Conservation (phyloP, 2,888 invertebrate genomes). For the Xanthorhoe spadicearia region DNA sequence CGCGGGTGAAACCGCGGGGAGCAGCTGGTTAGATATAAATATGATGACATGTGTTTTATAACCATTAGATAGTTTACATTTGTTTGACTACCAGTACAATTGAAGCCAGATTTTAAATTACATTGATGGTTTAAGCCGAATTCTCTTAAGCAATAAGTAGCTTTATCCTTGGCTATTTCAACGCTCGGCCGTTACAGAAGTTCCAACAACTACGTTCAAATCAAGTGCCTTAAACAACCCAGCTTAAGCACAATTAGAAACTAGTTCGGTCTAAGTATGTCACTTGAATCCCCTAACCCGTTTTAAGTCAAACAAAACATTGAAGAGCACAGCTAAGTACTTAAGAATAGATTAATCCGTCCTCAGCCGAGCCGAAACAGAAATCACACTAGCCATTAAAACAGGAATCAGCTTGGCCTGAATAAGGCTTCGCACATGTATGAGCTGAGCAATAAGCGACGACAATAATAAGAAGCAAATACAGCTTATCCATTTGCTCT, state of each 20-base stretch:
- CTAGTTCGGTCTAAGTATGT: slow-evolving; percentile 32
- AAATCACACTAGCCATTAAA: slow-evolving; percentile 36
- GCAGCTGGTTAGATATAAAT: too few species aligned
- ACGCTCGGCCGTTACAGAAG: slow-evolving; percentile 9
- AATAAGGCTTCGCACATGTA: background rate
- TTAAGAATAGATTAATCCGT: slow-evolving; percentile 38
- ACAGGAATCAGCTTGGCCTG: slow-evolving; percentile 29
- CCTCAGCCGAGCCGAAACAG: slow-evolving; percentile 27
- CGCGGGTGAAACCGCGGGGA: too few species aligned
- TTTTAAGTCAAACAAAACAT: slow-evolving; percentile 40
- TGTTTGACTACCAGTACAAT: too few species aligned
- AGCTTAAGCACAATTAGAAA: slow-evolving; percentile 30
- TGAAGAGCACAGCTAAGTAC: slow-evolving; percentile 36
- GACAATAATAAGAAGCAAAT: background rate
- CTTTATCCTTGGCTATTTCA: background rate
- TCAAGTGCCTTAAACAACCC: slow-evolving; percentile 18
- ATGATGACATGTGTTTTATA: too few species aligned
- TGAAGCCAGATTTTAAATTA: too few species aligned
- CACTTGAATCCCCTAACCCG: slow-evolving; percentile 29
- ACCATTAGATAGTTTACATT: too few species aligned
- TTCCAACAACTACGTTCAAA: slow-evolving; percentile 19
- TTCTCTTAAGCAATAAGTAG: background rate
- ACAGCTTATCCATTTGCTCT: too few species aligned
- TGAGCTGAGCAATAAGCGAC: slow-evolving; percentile 13
- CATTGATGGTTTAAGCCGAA: too few species aligned